These are phyloP conservation scores for Meta bourneti DNA, from an alignment of 2,888 invertebrate genomes.

Conservation along the genomic window DNA sequence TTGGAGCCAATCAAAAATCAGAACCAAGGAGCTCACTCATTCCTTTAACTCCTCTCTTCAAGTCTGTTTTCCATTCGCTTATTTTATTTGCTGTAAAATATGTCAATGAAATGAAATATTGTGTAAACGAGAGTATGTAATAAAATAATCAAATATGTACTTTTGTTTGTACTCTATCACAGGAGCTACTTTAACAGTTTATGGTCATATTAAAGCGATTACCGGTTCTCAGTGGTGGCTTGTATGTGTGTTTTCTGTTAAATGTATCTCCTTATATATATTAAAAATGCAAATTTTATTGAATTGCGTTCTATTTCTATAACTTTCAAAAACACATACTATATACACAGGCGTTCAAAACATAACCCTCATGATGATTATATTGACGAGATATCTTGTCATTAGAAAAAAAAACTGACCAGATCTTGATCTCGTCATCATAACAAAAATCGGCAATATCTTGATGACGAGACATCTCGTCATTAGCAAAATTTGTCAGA, in stretches of 20 bases:
- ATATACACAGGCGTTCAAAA: no score
- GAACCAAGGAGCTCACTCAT: slow-evolving; percentile 55
- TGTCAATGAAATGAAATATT: slow-evolving; percentile 34
- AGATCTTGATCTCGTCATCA: no score
- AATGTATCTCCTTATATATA: slow-evolving; percentile 62
- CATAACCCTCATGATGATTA: no score
- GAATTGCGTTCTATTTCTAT: background rate
- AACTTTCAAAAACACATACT: no score
- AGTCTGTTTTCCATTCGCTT: slow-evolving; percentile 63
- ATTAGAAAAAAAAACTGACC: no score
- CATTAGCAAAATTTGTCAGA: no score
- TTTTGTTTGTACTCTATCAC: slow-evolving; percentile 60
- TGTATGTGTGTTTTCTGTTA: slow-evolving; percentile 59
- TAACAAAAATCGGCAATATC: no score
- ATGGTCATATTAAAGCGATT: slow-evolving; percentile 9
- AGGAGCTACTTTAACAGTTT: slow-evolving; percentile 52
- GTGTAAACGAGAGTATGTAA: slow-evolving; percentile 43
- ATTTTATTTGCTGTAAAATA: slow-evolving; percentile 71
- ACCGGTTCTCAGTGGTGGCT: slow-evolving; percentile 19
- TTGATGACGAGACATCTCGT: no score
- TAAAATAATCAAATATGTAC: slow-evolving; percentile 35
- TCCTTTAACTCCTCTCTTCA: slow-evolving; percentile 52
- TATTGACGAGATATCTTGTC: no score
- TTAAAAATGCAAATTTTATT: slow-evolving; percentile 70
- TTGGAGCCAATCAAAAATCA: background rate